Base-by-base conservation (phyloP, 1,140 invertebrate genomes). In the Chlorops oryzae region DNA sequence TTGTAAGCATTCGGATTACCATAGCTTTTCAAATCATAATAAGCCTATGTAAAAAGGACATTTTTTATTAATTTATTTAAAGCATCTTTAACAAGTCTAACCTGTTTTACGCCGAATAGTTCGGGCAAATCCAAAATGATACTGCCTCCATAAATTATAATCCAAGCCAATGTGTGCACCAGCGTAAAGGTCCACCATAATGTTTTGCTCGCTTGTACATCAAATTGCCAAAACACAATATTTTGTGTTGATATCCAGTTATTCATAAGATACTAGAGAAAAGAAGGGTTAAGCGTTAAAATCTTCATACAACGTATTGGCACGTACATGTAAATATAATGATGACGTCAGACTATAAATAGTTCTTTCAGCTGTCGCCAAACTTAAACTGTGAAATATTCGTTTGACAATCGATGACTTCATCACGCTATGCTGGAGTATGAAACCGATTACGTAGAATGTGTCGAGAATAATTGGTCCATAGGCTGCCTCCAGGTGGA, bases 51-150 rank as follows among this genome's bases (percentile, higher is more conserved):
- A 9, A 39, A 40, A 49, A 22, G 23, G 15, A n/a, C 35, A 20
- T 6, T 40, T 12, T 15, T 34, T 10, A 46, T 22, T 12, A 32
- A 21, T 6, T 46, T 51, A 21, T n/a, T n/a, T 12, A 17, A 7
- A 25, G 27, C 32, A 42, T 32, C 4, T 21, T 38, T 9, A 22
- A 15, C 32, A 18, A 17, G 35, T 37, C 13, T 18, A 37, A 79
- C 72, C 58, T 83, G 81, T 55, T 82, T 83, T 3, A 82, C 55
- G 7, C 81, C 81, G 20, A 76, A 50, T 2, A 83, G 58, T 57
- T 83, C 81, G 10, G 75, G 71, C 9, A 82, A 72, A 64, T 83
- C 81, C 74, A 81, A 77, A 61, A 80, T 79, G 15, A 82, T 61
- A 52, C 76, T 79, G 3, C 80, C 80, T 47, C 78, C 75, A 57